Base-by-base conservation (phyloP, 2,888 invertebrate genomes). In the Lasioglossum zephyrum region DNA sequence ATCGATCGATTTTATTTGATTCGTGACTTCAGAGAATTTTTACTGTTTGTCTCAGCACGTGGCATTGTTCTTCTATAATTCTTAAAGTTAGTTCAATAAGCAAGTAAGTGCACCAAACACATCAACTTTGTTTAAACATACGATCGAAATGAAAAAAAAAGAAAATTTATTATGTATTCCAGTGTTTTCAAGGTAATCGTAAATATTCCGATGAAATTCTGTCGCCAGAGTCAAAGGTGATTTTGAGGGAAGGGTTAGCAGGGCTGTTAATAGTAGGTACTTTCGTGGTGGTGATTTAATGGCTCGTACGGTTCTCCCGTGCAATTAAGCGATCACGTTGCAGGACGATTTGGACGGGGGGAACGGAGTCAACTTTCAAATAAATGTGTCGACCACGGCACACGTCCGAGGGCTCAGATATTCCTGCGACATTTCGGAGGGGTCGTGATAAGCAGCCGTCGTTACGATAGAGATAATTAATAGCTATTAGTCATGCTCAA, bases 401-500 rank as follows among this genome's bases (percentile, higher is more conserved):
- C 36, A 66, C 36, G 49, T 49, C 49, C 69, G 53, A 53, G 9
- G n/a, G 36, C 69, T 47, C 39, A 18, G 66, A 39, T 16, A 53
- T 77, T 47, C 49, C 13, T n/a, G n/a, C n/a, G 47, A n/a, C 13
- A 69, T 77, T n/a, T 26, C 31, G 31, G 22, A 36, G n/a, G 47
- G 36, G 11, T 47, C 49, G 53, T 36, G 77, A 77, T 77, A 69
- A 77, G 47, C 69, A 53, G 18, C n/a, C 31, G 39, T 39, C 77
- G 69, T 77, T 77, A 77, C 11, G 44, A 39, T 73, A 53, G 47
- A 73, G 73, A 75, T 53, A 75, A 74, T 75, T 60, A 81, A 77
- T 49, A 74, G 78, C 81, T 81, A 75, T 81, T 84, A 81, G 75
- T 81, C 81, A 78, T 78, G 84, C 84, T 84, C 53, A 75, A 26